Evolutionary conservation across 2,113 vertebrate species (phyloP).

Genomic region (Rhodinocichla rosea): DNA sequence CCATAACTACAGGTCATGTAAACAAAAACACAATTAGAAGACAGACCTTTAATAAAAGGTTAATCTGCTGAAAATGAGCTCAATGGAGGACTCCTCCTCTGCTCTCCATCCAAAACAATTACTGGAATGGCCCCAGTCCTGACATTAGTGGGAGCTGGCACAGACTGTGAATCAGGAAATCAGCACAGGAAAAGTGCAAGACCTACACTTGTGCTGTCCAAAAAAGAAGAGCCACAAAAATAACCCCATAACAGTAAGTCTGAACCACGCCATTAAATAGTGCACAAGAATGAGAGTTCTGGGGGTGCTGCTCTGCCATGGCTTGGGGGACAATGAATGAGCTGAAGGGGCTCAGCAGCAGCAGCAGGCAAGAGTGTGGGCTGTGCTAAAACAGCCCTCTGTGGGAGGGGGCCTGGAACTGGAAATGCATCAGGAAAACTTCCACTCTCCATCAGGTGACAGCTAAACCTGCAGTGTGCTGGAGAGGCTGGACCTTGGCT

Average conservation of each 20-base stretch:
- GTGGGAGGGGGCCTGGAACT: background rate
- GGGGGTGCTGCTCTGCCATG: background rate
- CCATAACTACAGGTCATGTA: background rate
- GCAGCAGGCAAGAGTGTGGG: background rate
- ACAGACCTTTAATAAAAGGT: background rate
- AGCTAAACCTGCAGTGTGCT: background rate
- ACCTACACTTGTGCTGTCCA: background rate
- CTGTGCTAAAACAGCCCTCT: background rate
- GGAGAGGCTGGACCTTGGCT: background rate
- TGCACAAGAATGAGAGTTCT: background rate
- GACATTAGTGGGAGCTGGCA: background rate
- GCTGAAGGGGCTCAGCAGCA: background rate
- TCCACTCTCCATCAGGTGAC: background rate
- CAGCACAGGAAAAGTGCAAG: slow-evolving; percentile 24
- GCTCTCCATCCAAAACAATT: slow-evolving; percentile 32
- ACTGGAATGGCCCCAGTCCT: slow-evolving; percentile 23
- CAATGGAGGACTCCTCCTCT: background rate
- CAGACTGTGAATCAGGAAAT: slow-evolving; percentile 1
- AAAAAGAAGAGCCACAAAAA: background rate
- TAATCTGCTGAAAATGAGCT: background rate
- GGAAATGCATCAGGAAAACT: background rate
- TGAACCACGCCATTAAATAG: background rate
- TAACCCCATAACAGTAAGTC: background rate
- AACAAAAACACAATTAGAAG: background rate
- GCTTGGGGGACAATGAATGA: background rate